phyloP scores from a whole-genome alignment of 2,113 vertebrate genomes.

The Tachysurus vachellii region DNA sequence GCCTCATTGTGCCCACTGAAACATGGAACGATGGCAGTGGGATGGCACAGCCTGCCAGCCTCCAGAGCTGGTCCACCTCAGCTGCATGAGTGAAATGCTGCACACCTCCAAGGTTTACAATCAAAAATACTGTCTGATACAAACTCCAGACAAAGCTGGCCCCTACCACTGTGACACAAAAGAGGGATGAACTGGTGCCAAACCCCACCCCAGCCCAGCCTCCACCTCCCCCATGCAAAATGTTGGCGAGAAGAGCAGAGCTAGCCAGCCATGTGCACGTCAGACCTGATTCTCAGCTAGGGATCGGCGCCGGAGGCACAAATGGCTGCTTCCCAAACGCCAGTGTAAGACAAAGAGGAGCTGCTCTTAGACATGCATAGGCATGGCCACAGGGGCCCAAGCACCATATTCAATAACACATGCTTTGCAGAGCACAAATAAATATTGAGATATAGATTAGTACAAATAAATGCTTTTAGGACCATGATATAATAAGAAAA shows the following conservation, averaged over 20 bases:
- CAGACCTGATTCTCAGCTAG: slow-evolving; percentile 47
- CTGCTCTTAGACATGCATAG: slow-evolving; percentile 19
- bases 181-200: slow-evolving; percentile 32
- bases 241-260: slow-evolving; percentile 12
- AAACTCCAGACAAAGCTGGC: slow-evolving; percentile 40
- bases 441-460: slow-evolving; percentile 34
- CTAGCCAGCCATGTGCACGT: slow-evolving; percentile 45
- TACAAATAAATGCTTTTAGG: background rate
- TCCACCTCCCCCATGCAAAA: background rate
- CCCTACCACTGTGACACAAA: slow-evolving; percentile 33
- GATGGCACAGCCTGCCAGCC: slow-evolving; percentile 30
- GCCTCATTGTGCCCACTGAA: slow-evolving; percentile 44
- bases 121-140: background rate
- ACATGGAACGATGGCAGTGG: slow-evolving; percentile 21
- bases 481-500: background rate
- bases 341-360: slow-evolving; percentile 21
- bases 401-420: slow-evolving; percentile 3
- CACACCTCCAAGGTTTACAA: slow-evolving; percentile 25
- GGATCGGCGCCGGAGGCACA: slow-evolving; percentile 43
- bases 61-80: slow-evolving; percentile 10
- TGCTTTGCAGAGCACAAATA: slow-evolving; percentile 1
- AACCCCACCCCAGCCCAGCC: background rate
- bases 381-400: slow-evolving; percentile 21
- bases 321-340: slow-evolving; percentile 48
- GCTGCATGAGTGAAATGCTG: background rate